Conservation (phyloP, 2,888 invertebrate species). For the Sinentomon sp. region DNA sequence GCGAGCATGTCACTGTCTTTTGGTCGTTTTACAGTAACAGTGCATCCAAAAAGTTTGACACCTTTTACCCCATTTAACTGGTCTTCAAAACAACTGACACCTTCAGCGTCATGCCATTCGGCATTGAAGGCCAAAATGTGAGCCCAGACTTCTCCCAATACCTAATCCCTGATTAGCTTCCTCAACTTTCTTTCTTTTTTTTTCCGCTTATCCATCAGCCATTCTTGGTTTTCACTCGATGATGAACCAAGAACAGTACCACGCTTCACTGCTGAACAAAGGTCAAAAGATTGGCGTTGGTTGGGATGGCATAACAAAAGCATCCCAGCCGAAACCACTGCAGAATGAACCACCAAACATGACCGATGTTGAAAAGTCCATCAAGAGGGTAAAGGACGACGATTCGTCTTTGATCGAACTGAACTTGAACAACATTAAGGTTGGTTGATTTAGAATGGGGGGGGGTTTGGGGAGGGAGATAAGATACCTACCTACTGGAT, state of each 20-base stretch:
- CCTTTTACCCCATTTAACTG: too few relatives aligned
- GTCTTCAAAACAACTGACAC: too few relatives aligned
- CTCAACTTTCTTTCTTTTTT: not conserved
- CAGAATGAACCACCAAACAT: conserved; percentile 89
- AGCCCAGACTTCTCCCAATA: too few relatives aligned
- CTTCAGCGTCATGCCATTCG: too few relatives aligned
- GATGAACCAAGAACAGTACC: conserved; percentile 99
- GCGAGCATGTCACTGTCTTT: too few relatives aligned
- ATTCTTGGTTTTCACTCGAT: conserved; percentile 98
- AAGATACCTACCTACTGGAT: too few relatives aligned
- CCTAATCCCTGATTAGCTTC: not conserved
- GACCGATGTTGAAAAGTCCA: conserved; percentile 79
- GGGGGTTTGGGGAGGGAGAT: too few relatives aligned
- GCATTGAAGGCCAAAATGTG: too few relatives aligned
- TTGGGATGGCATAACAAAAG: conserved; percentile 85
- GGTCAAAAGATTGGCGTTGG: conserved; percentile 67
- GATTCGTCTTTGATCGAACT: conserved; percentile 62
- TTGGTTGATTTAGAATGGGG: conserved; percentile 25
- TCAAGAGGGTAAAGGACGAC: conserved; percentile 67
- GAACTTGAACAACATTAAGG: conserved; percentile 99
- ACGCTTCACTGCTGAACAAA: conserved; percentile 78
- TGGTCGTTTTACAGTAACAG: too few relatives aligned
- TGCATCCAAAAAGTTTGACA: too few relatives aligned
- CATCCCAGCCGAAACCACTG: conserved; percentile 63
- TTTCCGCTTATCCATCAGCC: conserved; percentile 29